Evolutionary conservation across 2,113 vertebrate genomes (phyloP).

Genomic region (Notiomystis cincta): DNA sequence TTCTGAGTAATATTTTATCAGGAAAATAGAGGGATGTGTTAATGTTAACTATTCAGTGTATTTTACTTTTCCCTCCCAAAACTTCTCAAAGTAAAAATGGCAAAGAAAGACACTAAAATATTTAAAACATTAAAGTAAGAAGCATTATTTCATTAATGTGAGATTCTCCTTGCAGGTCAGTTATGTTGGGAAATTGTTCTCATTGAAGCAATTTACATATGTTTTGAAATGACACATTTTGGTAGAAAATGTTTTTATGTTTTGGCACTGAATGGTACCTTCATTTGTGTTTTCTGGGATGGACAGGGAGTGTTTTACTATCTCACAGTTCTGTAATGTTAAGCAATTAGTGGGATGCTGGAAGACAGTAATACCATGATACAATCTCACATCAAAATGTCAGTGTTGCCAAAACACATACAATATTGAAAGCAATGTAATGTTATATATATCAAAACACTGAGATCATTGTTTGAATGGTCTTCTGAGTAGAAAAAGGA

Average conservation of each 20-base stretch:
- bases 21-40: not conserved
- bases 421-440: not conserved
- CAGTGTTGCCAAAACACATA: not conserved
- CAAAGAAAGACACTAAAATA: not conserved
- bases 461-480: not conserved
- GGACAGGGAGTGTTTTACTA: not conserved
- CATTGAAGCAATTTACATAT: not conserved
- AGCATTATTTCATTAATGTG: not conserved
- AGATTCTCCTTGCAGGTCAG: not conserved
- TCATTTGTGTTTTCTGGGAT: not conserved
- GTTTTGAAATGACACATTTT: not conserved
- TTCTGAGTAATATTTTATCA: not conserved
- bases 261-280: not conserved
- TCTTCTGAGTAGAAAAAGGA: not conserved
- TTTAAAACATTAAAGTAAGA: not conserved
- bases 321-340: not conserved
- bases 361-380: not conserved
- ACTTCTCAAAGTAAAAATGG: not conserved
- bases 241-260: not conserved
- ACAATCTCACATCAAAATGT: not conserved
- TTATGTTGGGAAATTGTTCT: not conserved
- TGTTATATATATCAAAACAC: not conserved
- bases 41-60: not conserved
- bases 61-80: not conserved
- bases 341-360: not conserved